These are phyloP conservation scores for Amblyopsis hoosieri DNA, from an alignment of 2,797 vertebrate genomes.

Conservation along the genomic window DNA sequence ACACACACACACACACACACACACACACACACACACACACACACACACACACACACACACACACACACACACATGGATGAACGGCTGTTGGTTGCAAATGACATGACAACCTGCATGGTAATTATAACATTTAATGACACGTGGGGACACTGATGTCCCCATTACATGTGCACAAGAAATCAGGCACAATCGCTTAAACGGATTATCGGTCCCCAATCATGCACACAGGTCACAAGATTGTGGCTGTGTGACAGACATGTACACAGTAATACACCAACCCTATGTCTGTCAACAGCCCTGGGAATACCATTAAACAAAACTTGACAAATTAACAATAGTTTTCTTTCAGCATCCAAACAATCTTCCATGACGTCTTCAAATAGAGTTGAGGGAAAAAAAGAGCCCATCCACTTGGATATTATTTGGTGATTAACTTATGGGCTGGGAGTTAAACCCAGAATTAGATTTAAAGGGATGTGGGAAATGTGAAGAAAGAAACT, in stretches of 20 bases:
- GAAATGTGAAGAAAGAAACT: constrained; percentile 40
- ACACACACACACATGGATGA: not conserved
- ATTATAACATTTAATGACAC: constrained; percentile 15
- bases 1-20: too few species aligned
- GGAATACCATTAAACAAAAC: constrained; percentile 34
- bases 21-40: too few species aligned
- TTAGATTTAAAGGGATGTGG: constrained; percentile 61
- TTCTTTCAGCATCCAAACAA: constrained; percentile 15
- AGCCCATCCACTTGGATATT: constrained; percentile 14
- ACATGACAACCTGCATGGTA: constrained; percentile 12
- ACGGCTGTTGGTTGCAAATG: constrained; percentile 4
- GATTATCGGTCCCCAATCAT: constrained; percentile 43
- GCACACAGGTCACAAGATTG: constrained; percentile 47
- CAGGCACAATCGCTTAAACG: constrained; percentile 41
- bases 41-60: constrained; percentile 4
- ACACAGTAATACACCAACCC: constrained; percentile 9
- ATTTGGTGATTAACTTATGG: constrained; percentile 55
- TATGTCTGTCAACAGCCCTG: constrained; percentile 24
- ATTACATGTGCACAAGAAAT: constrained; percentile 20
- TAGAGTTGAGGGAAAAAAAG: constrained; percentile 29
- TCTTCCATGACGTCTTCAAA: constrained; percentile 37
- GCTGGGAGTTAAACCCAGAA: constrained; percentile 42
- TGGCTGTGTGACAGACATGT: constrained; percentile 15
- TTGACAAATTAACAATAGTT: constrained; percentile 16
- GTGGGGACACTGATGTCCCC: constrained; percentile 21